Evolutionary conservation across 2,113 vertebrate species (phyloP).

Genomic region (Clarias gariepinus): DNA sequence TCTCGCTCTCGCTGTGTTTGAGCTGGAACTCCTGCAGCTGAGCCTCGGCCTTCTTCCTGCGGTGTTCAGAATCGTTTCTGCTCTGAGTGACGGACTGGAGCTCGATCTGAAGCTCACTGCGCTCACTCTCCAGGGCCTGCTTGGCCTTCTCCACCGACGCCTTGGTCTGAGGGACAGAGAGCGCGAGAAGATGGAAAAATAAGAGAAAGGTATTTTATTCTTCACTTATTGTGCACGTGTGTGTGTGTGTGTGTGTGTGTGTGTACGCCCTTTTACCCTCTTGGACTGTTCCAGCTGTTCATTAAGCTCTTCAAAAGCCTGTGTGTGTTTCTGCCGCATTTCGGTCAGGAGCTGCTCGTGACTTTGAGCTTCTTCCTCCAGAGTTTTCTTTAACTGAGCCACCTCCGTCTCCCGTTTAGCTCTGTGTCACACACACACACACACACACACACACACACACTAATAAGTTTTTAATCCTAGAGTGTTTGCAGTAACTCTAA

Average conservation of each 20-base stretch:
- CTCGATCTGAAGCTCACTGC: constrained; percentile 87
- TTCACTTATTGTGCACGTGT: background rate
- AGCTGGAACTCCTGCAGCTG: constrained; percentile 92
- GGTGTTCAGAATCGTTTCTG: constrained; percentile 88
- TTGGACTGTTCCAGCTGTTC: constrained; percentile 95
- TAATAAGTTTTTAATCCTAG: background rate
- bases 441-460: background rate
- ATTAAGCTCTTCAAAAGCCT: constrained; percentile 90
- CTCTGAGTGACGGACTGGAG: constrained; percentile 83
- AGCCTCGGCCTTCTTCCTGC: constrained; percentile 88
- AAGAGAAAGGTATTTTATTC: background rate
- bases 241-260: background rate
- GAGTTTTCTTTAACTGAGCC: constrained; percentile 84
- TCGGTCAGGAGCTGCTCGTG: constrained; percentile 91
- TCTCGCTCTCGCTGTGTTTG: constrained; percentile 84
- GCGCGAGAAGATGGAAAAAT: background rate
- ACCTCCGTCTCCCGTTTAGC: constrained; percentile 93
- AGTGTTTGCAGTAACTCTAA: background rate
- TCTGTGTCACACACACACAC: constrained; percentile 63
- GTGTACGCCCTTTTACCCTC: constrained; percentile 69
- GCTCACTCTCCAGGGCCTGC: constrained; percentile 88
- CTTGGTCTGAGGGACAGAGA: constrained; percentile 78
- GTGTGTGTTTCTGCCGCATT: constrained; percentile 91
- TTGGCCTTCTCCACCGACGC: constrained; percentile 91
- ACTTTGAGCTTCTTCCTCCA: constrained; percentile 87